Conservation (phyloP, 1,140 invertebrate genomes). For the Pogonognathellus flavescens region DNA sequence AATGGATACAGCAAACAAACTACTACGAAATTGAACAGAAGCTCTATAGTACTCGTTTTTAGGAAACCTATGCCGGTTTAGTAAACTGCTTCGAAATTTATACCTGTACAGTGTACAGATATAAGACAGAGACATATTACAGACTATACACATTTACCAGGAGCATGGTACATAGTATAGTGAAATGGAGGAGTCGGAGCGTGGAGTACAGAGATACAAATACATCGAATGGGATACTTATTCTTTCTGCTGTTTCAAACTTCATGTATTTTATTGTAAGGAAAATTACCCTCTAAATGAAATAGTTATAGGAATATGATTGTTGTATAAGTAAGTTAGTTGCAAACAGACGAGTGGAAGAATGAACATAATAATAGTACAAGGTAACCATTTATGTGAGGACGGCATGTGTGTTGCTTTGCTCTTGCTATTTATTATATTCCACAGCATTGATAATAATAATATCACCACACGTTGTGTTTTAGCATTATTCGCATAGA, state of each 20-base stretch:
- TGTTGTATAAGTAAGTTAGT: background rate
- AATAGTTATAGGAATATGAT: background rate
- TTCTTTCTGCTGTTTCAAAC: background rate
- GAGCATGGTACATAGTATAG: background rate
- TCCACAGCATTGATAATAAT: too few species aligned
- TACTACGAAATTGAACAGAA: background rate
- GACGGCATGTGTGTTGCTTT: background rate
- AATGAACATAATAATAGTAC: background rate
- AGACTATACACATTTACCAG: background rate
- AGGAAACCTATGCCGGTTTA: too few species aligned
- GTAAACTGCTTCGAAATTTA: background rate
- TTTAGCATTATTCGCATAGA: too few species aligned
- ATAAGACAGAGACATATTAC: background rate
- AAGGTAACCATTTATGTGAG: background rate
- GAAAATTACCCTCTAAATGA: conserved; percentile 12
- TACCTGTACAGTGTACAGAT: background rate
- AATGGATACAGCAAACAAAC: conserved; percentile 15
- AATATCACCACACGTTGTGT: too few species aligned
- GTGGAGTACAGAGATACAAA: conserved; percentile 13
- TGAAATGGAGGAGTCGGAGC: conserved; percentile 17
- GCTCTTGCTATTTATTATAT: too few species aligned
- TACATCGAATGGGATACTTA: conserved; percentile 2
- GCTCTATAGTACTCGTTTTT: too few species aligned
- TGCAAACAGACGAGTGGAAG: background rate
- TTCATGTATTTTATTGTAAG: background rate